Conservation (phyloP, 2,113 vertebrate genomes). For the Eretmochelys imbricata region DNA sequence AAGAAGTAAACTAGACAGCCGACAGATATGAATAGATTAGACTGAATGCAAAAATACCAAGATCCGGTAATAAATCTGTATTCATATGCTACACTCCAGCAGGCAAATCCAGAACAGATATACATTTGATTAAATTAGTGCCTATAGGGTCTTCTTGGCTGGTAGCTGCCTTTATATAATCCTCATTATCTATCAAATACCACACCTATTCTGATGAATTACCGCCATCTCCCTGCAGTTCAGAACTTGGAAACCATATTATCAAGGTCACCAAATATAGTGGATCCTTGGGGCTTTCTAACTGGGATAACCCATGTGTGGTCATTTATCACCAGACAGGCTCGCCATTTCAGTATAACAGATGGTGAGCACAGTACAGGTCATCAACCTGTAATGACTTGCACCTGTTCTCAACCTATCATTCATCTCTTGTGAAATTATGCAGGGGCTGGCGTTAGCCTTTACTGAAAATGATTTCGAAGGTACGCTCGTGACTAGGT, state of each 20-base stretch:
- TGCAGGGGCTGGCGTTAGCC: neutral
- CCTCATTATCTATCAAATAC: neutral
- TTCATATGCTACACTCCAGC: neutral
- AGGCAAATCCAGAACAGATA: neutral
- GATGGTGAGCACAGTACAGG: fast-evolving
- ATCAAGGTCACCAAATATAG: neutral
- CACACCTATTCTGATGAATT: neutral
- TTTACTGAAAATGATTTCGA: neutral
- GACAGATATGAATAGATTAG: neutral
- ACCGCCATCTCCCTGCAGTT: neutral
- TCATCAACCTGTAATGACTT: neutral
- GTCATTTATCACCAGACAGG: neutral
- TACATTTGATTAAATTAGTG: neutral
- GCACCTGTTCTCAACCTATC: neutral
- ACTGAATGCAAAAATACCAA: neutral
- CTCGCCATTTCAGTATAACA: neutral
- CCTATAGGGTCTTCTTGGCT: neutral
- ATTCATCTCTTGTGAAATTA: neutral
- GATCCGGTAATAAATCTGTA: neutral
- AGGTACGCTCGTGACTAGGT: neutral
- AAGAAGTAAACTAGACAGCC: neutral
- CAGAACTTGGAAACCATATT: neutral
- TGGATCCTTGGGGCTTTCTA: neutral
- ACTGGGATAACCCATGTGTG: neutral
- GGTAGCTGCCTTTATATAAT: neutral